A percentile compares a stretch with the other conserved stretches of the same genome.
These are phyloP conservation scores for Thripadectes ignobilis DNA, from an alignment of 2,797 vertebrate genomes.

Conservation along the genomic window DNA sequence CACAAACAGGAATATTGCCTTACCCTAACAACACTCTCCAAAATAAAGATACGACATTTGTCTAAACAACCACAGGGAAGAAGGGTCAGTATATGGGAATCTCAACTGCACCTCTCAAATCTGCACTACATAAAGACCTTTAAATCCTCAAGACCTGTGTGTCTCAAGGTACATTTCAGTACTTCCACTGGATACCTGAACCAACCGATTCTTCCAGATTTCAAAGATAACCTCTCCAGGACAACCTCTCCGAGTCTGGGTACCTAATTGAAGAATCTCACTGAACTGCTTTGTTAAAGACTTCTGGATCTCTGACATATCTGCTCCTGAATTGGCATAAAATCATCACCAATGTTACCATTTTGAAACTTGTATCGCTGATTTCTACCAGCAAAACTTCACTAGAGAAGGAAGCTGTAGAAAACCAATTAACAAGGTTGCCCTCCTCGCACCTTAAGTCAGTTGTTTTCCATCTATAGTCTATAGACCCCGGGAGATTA, in stretches of 20 bases:
- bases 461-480: neutral
- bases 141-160: neutral
- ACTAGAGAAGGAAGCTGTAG: neutral
- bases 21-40: neutral
- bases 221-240: neutral
- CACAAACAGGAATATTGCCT: neutral
- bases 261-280: neutral
- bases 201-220: neutral
- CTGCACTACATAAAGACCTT: neutral
- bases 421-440: slow-evolving; percentile 21
- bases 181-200: neutral
- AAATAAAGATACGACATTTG: neutral
- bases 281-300: neutral
- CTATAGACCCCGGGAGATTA: slow-evolving; percentile 2
- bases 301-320: neutral
- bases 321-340: neutral
- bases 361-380: neutral
- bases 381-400: neutral
- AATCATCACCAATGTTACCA: neutral
- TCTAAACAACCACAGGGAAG: neutral
- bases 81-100: neutral
- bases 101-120: neutral
- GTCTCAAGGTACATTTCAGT: neutral
- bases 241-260: neutral
- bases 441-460: neutral